phyloP scores from a whole-genome alignment of 1,140 invertebrate species.

The Plectus sambesii region DNA sequence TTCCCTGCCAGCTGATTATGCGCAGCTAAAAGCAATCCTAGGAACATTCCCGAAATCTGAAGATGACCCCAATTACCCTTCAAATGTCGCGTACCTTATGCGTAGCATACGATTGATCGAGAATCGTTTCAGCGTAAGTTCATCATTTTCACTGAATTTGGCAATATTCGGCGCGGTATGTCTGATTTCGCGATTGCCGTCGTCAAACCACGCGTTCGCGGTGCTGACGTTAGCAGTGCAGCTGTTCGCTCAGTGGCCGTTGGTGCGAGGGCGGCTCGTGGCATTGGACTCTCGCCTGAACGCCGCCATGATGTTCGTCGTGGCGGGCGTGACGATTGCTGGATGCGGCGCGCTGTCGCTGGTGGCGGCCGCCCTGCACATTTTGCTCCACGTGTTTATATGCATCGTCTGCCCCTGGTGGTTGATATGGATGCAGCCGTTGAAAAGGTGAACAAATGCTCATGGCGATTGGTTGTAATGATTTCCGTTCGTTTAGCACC shows the following conservation, averaged over 20 bases:
- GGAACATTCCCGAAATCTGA: neutral
- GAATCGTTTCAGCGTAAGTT: slow-evolving; percentile 52
- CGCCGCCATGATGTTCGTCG: slow-evolving; percentile 20
- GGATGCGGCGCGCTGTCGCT: slow-evolving; percentile 31
- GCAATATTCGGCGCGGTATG: slow-evolving; percentile 84
- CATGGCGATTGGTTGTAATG: slow-evolving; percentile 22
- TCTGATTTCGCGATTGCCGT: slow-evolving; percentile 73
- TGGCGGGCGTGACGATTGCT: slow-evolving; percentile 22
- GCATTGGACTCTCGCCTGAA: slow-evolving; percentile 32
- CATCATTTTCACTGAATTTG: slow-evolving; percentile 70
- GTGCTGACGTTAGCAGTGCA: slow-evolving; percentile 58
- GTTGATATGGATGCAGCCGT: slow-evolving; percentile 66
- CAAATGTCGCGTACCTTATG: neutral
- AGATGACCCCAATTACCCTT: neutral
- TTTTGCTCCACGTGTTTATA: slow-evolving; percentile 50
- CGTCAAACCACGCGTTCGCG: slow-evolving; percentile 72
- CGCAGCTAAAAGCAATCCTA: neutral
- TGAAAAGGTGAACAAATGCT: slow-evolving; percentile 57
- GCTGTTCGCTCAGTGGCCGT: slow-evolving; percentile 75
- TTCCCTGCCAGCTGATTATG: neutral
- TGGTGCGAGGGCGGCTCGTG: slow-evolving; percentile 58
- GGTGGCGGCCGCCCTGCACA: slow-evolving; percentile 50
- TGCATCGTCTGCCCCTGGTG: slow-evolving; percentile 60
- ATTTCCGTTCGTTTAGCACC: slow-evolving; percentile 52
- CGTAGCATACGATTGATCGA: neutral